Conservation (phyloP, 2,113 vertebrate species). For the Microtus pennsylvanicus region DNA sequence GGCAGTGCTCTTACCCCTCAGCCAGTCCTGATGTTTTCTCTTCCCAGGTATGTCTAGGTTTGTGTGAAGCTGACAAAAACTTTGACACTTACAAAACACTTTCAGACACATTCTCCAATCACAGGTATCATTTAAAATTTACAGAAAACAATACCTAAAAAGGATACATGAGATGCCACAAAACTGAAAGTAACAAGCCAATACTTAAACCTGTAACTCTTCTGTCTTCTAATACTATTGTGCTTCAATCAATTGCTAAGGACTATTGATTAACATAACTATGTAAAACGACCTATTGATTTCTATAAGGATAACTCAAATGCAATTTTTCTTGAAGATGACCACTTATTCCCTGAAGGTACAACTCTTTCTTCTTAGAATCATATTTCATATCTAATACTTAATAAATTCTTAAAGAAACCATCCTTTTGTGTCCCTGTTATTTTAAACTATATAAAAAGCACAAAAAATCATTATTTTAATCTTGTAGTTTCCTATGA, state of each 20-base stretch:
- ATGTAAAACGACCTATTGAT: not conserved
- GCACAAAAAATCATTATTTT: not conserved
- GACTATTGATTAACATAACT: not conserved
- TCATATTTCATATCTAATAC: constrained; percentile 37
- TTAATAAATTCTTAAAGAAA: constrained; percentile 40
- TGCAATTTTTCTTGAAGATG: constrained; percentile 36
- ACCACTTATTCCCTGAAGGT: constrained; percentile 4
- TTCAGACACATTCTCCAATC: constrained; percentile 53
- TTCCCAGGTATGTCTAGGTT: not conserved
- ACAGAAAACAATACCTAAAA: constrained; percentile 6
- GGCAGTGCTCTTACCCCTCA: not conserved
- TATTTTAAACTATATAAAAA: constrained; percentile 50
- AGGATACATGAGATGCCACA: not conserved
- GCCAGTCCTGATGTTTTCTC: not conserved
- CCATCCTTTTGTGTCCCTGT: constrained; percentile 23
- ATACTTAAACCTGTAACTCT: constrained; percentile 36
- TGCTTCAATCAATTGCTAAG: not conserved
- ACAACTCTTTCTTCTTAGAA: constrained; percentile 38
- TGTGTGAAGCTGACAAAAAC: not conserved
- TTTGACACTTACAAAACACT: constrained; percentile 17
- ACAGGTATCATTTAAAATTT: not conserved
- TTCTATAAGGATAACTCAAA: not conserved
- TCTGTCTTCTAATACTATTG: not conserved
- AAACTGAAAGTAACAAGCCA: constrained; percentile 46
- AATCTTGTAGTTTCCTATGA: not conserved